Evolutionary conservation across 2,113 vertebrate species (phyloP).

Genomic region (Larimichthys polyactis): DNA sequence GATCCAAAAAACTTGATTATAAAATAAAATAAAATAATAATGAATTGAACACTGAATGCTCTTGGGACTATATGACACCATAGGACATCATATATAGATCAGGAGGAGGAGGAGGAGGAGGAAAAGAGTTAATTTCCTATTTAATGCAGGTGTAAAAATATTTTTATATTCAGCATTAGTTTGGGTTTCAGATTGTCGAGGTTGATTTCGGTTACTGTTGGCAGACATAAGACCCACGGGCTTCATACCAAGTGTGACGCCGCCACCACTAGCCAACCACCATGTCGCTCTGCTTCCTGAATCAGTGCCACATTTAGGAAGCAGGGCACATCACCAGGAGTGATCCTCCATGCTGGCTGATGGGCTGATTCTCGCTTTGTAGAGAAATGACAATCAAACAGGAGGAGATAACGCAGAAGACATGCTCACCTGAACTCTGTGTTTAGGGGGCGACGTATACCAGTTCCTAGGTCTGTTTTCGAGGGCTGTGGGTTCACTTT

Average conservation of each 20-base stretch:
- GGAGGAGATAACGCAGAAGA: slow-evolving; percentile 56
- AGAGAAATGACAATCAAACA: slow-evolving; percentile 79
- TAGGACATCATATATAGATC: no score
- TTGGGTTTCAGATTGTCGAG: slow-evolving; percentile 48
- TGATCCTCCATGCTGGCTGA: slow-evolving; percentile 76
- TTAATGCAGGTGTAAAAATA: neutral
- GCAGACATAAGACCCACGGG: slow-evolving; percentile 52
- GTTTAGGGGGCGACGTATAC: slow-evolving; percentile 47
- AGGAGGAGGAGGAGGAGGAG: neutral
- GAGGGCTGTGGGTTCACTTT: slow-evolving; percentile 38
- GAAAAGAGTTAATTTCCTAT: neutral
- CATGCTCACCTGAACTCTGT: slow-evolving; percentile 47
- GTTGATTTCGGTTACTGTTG: slow-evolving; percentile 60
- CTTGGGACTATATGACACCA: no score
- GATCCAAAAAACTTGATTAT: neutral
- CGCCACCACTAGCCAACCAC: slow-evolving; percentile 65
- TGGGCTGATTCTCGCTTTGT: slow-evolving; percentile 61
- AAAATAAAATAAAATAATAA: no score
- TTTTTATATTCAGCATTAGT: slow-evolving; percentile 29
- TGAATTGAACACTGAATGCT: neutral
- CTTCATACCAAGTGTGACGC: slow-evolving; percentile 55
- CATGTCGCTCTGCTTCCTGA: slow-evolving; percentile 78
- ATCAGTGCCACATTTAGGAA: slow-evolving; percentile 69
- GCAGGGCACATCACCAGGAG: slow-evolving; percentile 64
- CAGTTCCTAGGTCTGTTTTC: slow-evolving; percentile 12